These are phyloP conservation scores for Calyptomena viridis DNA, from an alignment of 2,113 vertebrate species.

Conservation along the genomic window DNA sequence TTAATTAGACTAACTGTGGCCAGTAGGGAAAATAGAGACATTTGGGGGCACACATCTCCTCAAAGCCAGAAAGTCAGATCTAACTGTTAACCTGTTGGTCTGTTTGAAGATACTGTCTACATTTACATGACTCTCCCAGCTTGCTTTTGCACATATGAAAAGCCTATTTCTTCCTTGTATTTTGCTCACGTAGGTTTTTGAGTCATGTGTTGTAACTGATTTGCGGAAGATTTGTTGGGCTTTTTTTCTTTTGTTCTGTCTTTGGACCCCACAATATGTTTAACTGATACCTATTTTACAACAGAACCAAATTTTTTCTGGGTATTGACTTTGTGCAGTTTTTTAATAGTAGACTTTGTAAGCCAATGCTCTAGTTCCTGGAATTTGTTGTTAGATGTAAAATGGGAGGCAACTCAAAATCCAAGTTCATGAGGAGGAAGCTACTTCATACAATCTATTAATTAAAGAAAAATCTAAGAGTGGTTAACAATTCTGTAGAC, in stretches of 20 bases:
- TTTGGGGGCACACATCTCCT: neutral
- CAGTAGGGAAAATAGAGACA: neutral
- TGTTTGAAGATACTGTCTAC: neutral
- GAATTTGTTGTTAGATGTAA: neutral
- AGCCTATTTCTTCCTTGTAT: neutral
- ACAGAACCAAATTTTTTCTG: neutral
- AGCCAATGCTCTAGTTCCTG: neutral
- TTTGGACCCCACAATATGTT: neutral
- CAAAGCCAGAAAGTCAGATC: neutral
- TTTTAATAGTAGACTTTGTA: neutral
- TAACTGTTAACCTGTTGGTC: neutral
- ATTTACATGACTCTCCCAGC: neutral
- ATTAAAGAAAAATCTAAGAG: neutral
- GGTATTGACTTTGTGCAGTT: neutral
- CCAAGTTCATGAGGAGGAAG: neutral
- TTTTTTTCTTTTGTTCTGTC: neutral
- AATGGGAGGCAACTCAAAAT: neutral
- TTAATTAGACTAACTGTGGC: neutral
- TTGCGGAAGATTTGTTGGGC: neutral
- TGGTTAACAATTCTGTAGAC: neutral
- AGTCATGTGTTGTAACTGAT: neutral
- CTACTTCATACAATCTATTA: neutral
- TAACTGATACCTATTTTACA: neutral
- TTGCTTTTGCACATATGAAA: neutral
- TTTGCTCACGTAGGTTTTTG: neutral